Evolutionary conservation across 1,140 invertebrate genomes (phyloP).

Genomic region (Fopius arisanus): DNA sequence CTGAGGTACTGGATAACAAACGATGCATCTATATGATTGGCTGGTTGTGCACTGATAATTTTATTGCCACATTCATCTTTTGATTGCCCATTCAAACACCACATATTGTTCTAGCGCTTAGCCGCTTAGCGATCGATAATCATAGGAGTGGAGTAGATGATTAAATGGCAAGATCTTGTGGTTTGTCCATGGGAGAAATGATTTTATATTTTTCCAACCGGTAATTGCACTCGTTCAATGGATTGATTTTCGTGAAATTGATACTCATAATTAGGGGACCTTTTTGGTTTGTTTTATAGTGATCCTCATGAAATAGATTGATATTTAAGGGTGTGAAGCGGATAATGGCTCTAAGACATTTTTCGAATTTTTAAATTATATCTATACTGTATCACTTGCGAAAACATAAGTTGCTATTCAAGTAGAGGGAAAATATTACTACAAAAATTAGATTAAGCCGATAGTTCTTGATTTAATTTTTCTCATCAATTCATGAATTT

Average conservation of each 20-base stretch:
- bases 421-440: too few species aligned
- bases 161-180: not conserved
- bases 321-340: too few species aligned
- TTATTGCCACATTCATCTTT: conserved; percentile 6
- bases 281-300: not conserved
- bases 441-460: too few species aligned
- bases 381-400: too few species aligned
- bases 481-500: too few species aligned
- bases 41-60: not conserved
- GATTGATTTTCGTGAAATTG: not conserved
- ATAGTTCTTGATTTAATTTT: too few species aligned
- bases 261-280: not conserved
- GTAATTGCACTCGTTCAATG: not conserved
- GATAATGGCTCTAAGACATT: too few species aligned
- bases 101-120: not conserved
- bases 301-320: too few species aligned
- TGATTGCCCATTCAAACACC: not conserved
- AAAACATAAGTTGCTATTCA: too few species aligned
- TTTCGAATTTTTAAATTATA: too few species aligned
- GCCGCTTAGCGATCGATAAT: not conserved
- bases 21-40: not conserved
- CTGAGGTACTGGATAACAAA: not conserved
- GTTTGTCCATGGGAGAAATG: too few species aligned
- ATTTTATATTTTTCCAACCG: not conserved
- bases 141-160: conserved; percentile 8